Percentiles rank a stretch among this genome's conserved stretches.
phyloP scores from a whole-genome alignment of 2,113 vertebrate genomes.

The Oxyura jamaicensis region DNA sequence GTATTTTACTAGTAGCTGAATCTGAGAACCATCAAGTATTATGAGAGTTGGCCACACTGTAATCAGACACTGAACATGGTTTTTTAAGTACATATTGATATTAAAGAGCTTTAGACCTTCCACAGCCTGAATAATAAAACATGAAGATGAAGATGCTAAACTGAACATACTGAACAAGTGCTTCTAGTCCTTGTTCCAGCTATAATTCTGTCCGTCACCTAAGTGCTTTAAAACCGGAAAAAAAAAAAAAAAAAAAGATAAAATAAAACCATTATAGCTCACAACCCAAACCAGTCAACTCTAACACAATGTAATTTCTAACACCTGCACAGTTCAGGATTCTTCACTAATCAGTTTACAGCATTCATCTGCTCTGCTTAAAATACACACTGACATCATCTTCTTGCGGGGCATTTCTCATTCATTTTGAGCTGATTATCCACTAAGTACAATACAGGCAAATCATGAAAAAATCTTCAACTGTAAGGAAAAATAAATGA shows the following conservation, averaged over 20 bases:
- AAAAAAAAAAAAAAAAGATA: not conserved
- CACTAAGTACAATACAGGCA: not conserved
- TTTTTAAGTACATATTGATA: not conserved
- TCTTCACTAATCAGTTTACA: not conserved
- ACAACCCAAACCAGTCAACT: not conserved
- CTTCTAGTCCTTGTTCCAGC: not conserved
- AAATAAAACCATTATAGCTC: not conserved
- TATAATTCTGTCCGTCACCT: not conserved
- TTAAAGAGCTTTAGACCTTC: not conserved
- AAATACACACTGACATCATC: not conserved
- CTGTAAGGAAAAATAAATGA: not conserved
- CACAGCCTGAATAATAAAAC: accelerated
- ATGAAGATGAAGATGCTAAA: not conserved
- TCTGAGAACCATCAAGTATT: not conserved
- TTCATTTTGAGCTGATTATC: not conserved
- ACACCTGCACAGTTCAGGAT: not conserved
- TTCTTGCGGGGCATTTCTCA: not conserved
- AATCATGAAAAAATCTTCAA: not conserved
- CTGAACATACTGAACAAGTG: not conserved
- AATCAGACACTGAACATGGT: not conserved
- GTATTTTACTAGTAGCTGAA: not conserved
- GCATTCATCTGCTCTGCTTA: not conserved
- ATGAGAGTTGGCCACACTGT: not conserved
- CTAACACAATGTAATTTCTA: not conserved
- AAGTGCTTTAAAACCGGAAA: not conserved